Evolutionary conservation across 2,113 vertebrate species (phyloP), one percentile per base, ranked within the genome.

Genomic region (Corythaixoides concolor): DNA sequence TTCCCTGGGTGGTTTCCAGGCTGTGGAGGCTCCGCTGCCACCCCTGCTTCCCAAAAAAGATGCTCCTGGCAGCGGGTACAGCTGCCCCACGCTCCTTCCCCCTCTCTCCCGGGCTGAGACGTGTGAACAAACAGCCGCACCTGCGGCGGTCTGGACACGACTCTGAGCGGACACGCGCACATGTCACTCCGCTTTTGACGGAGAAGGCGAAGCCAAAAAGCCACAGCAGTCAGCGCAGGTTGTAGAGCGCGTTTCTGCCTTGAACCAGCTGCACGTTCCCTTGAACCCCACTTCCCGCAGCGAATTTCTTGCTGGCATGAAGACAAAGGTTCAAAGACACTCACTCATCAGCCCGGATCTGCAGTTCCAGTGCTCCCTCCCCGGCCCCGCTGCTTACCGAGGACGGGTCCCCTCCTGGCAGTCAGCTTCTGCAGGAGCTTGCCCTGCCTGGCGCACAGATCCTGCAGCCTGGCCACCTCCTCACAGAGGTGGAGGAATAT

Each of bases 381-480:
- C 64, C 11, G 2, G 23, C 64, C 28, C 27, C 3, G 1, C 26
- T 15, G 67, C 96, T 96, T 62, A 97, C 97, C 97, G 2, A 27
- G 84, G 26, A 37, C 0, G 0, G 89, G 75, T 7, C 70, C 95
- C 41, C 88, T 96, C 83, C 75, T 74, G 91, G 69, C 52, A 1
- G 86, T 95, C 80, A 99, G 97, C 64, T 98, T 95, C 63, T 94
- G 97, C 18, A 99, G 96, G 70, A 99, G 97, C 55, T 98, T 95
- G 4, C 98, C 97, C 93, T 99, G 99, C 94, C 93, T 98, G 33
- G 96, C 43, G 59, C 99, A 99, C 62, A 99, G 90, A 10, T 98
- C 95, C 95, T 92, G 98, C 81, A 99, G 97, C 55, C 64, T 59
- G 39, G 98, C 58, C 50, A 98, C 98, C 97, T 99, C 97, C 94